Conservation (phyloP, 2,797 vertebrate genomes). For the Cryptoblepharus egeriae region DNA sequence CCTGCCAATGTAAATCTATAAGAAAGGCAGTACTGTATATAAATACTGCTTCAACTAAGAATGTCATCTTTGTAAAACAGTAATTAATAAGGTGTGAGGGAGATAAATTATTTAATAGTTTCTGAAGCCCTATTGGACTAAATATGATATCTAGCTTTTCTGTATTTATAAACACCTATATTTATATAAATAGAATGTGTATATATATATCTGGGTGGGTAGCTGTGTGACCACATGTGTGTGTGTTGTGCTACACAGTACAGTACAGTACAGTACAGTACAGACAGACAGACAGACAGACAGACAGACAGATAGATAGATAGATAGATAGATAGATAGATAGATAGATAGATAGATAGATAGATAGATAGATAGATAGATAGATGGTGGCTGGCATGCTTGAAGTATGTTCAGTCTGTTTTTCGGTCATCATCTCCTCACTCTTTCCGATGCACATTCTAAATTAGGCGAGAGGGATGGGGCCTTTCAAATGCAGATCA, state of each 20-base stretch:
- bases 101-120: neutral
- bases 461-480: conserved; percentile 81
- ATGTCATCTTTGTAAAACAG: neutral
- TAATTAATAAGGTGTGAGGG: conserved; percentile 19
- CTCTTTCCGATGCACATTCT: conserved; percentile 82
- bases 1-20: no score
- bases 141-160: neutral
- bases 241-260: no score
- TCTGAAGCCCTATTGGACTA: neutral
- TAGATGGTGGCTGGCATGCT: conserved; percentile 15
- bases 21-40: no score
- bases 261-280: no score
- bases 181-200: neutral
- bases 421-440: conserved; percentile 81
- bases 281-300: no score
- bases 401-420: conserved; percentile 57
- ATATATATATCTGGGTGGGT: no score
- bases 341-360: neutral
- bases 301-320: neutral
- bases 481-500: conserved; percentile 87
- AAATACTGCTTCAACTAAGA: neutral
- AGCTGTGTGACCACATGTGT: no score
- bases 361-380: neutral
- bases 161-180: neutral
- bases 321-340: neutral